These are phyloP conservation scores for Alosa alosa DNA, from an alignment of 2,113 vertebrate species.

Conservation along the genomic window DNA sequence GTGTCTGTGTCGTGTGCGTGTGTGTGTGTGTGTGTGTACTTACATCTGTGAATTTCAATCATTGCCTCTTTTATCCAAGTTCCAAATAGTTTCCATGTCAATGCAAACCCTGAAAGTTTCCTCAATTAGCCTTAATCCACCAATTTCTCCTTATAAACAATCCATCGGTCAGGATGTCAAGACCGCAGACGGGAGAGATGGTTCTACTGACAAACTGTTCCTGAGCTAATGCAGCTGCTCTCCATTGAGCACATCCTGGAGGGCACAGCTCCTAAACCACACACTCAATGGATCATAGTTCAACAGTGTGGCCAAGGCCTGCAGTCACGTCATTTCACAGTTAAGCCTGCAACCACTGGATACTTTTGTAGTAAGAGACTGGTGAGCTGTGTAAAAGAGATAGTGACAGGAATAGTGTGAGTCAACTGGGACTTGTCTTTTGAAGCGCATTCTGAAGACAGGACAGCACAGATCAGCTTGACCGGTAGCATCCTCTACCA, in stretches of 20 bases:
- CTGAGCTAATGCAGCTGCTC: neutral
- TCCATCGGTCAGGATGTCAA: neutral
- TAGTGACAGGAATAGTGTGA: neutral
- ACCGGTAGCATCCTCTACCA: neutral
- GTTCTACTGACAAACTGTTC: neutral
- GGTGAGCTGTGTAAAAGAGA: neutral
- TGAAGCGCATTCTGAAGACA: neutral
- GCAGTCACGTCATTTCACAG: neutral
- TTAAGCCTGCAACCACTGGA: neutral
- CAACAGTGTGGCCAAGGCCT: neutral
- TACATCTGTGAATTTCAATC: neutral
- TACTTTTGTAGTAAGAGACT: neutral
- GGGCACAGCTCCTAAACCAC: neutral
- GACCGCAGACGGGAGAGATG: neutral
- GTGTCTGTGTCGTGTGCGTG: neutral
- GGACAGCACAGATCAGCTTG: neutral
- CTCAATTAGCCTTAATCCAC: neutral
- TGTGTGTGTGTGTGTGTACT: neutral
- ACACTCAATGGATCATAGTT: neutral
- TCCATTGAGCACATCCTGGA: neutral
- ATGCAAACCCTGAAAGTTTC: neutral
- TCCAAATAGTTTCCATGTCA: constrained; percentile 1
- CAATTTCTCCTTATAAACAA: neutral
- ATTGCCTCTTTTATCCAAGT: neutral
- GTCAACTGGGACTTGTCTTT: neutral